A percentile compares a stretch with the other conserved stretches of the same genome.
These are phyloP conservation scores for Eueides isabella DNA, from an alignment of 1,140 invertebrate species.

Conservation along the genomic window DNA sequence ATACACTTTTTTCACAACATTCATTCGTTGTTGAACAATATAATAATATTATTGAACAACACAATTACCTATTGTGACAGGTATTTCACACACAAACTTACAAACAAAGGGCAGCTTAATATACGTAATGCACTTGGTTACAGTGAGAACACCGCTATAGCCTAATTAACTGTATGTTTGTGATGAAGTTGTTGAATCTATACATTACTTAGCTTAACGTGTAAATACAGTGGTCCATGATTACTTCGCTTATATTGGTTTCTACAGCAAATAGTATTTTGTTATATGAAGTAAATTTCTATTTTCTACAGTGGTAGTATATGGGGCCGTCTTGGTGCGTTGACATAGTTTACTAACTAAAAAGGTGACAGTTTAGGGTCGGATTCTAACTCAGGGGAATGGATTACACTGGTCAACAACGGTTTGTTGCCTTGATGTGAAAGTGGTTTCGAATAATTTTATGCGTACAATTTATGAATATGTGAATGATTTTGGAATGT, in stretches of 20 bases:
- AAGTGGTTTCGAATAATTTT: too few relatives aligned
- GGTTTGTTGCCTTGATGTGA: too few relatives aligned
- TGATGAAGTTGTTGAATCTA: background rate
- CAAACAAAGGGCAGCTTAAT: constrained; percentile 1
- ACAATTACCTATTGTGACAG: background rate
- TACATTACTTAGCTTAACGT: background rate
- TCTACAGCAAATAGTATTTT: background rate
- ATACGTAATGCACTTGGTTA: constrained; percentile 4
- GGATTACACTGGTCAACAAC: too few relatives aligned
- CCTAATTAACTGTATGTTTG: background rate
- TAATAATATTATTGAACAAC: background rate
- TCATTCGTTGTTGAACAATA: background rate
- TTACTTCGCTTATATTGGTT: background rate
- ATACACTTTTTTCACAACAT: background rate
- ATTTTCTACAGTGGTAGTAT: too few relatives aligned
- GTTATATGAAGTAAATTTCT: too few relatives aligned
- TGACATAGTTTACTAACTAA: too few relatives aligned
- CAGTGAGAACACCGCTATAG: background rate
- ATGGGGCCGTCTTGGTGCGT: too few relatives aligned
- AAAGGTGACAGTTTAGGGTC: too few relatives aligned
- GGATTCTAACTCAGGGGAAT: too few relatives aligned
- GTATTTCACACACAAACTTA: background rate
- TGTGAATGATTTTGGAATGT: too few relatives aligned
- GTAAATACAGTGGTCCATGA: background rate
- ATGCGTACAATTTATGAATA: too few relatives aligned